phyloP scores from a whole-genome alignment of 2,113 vertebrate species.

The Hyperoodon ampullatus region DNA sequence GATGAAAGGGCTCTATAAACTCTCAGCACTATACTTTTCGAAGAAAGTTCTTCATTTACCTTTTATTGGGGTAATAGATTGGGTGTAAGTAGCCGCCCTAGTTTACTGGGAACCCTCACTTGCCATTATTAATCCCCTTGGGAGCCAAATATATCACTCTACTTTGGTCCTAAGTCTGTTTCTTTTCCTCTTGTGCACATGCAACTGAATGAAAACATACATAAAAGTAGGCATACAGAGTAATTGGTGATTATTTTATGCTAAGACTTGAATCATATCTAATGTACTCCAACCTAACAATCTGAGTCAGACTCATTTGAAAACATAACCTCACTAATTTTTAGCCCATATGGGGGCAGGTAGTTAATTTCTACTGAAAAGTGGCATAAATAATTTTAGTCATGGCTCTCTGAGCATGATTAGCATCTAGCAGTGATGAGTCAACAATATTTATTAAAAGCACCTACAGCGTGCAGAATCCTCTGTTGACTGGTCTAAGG shows the following conservation, averaged over 20 bases:
- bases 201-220: constrained; percentile 44
- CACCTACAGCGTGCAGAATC: background rate
- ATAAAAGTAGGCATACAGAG: constrained; percentile 31
- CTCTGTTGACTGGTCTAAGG: constrained; percentile 4
- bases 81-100: constrained; percentile 12
- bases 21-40: constrained; percentile 51
- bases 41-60: constrained; percentile 67
- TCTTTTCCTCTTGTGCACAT: background rate
- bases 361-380: constrained; percentile 65
- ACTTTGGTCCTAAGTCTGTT: background rate
- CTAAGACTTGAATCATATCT: constrained; percentile 21
- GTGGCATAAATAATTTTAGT: constrained; percentile 51
- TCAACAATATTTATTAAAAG: constrained; percentile 61
- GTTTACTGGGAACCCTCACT: constrained; percentile 49
- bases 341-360: constrained; percentile 32
- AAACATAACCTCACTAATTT: constrained; percentile 61
- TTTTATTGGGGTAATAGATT: constrained; percentile 54
- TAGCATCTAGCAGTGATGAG: constrained; percentile 52
- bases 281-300: constrained; percentile 46
- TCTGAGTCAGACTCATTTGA: constrained; percentile 67
- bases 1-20: constrained; percentile 66
- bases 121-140: constrained; percentile 8
- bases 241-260: constrained; percentile 53
- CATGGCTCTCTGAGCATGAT: constrained; percentile 20
- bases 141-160: constrained; percentile 18